Evolutionary conservation across 2,888 invertebrate genomes (phyloP).

Genomic region (Amphimallon solstitiale): DNA sequence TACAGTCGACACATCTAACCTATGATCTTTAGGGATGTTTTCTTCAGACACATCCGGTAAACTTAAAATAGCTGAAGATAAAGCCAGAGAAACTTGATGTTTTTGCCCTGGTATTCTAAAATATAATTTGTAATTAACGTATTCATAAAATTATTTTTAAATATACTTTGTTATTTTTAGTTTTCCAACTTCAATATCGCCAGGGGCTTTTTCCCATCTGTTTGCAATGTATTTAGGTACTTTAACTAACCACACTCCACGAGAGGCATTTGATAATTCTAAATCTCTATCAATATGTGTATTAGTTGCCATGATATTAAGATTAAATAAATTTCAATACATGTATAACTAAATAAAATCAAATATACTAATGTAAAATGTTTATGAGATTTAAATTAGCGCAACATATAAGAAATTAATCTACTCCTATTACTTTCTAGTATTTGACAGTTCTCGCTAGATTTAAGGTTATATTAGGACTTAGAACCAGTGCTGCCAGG

Average conservation of each 20-base stretch:
- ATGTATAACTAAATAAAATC: too few species aligned
- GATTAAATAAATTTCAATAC: background rate
- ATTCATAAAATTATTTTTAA: conserved; percentile 7
- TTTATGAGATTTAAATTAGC: too few species aligned
- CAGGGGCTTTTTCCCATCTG: conserved; percentile 93
- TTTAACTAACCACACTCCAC: conserved; percentile 97
- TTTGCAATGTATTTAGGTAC: conserved; percentile 96
- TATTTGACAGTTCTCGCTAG: too few species aligned
- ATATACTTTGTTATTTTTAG: conserved; percentile 82
- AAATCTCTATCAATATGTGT: conserved; percentile 80
- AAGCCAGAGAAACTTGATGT: conserved; percentile 87
- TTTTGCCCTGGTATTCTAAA: conserved; percentile 75
- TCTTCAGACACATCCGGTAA: conserved; percentile 82
- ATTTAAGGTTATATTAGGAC: too few species aligned
- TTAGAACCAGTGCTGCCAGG: too few species aligned
- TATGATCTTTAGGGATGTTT: conserved; percentile 89
- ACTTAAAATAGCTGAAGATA: conserved; percentile 83
- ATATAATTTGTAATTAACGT: conserved; percentile 40
- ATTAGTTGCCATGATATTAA: conserved; percentile 34
- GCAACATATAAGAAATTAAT: too few species aligned
- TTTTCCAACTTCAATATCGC: conserved; percentile 93
- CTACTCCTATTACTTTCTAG: too few species aligned
- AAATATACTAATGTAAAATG: too few species aligned
- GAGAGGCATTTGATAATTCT: conserved; percentile 87
- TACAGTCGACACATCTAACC: conserved; percentile 90